A percentile compares a stretch with the other conserved stretches of the same genome.
Evolutionary conservation across 2,797 vertebrate species (phyloP).

Genomic region (Pangasius macronema): DNA sequence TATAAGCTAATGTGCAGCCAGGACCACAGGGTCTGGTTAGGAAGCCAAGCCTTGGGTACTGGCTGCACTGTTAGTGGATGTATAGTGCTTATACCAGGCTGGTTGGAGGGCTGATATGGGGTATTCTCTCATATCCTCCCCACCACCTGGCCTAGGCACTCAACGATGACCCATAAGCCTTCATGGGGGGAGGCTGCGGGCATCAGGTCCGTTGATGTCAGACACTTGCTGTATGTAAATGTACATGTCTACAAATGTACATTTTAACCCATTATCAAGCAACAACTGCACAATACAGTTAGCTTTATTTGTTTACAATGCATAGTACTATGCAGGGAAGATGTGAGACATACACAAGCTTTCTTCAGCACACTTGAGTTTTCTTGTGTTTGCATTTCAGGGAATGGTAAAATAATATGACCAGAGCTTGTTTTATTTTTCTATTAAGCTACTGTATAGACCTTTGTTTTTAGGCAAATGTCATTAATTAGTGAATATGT

Average conservation of each 20-base stretch:
- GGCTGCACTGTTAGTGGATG: constrained; percentile 60
- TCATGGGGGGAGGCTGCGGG: constrained; percentile 74
- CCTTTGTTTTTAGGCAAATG: constrained; percentile 31
- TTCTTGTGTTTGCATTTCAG: constrained; percentile 36
- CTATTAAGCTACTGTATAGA: constrained; percentile 33
- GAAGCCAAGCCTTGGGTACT: constrained; percentile 65
- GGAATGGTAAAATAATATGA: constrained; percentile 34
- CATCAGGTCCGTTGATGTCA: constrained; percentile 56
- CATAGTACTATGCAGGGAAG: constrained; percentile 42
- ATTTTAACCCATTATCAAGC: constrained; percentile 43
- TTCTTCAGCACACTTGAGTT: constrained; percentile 23
- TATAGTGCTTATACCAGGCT: constrained; percentile 22
- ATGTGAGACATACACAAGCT: constrained; percentile 20
- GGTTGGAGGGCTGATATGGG: constrained; percentile 35
- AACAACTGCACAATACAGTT: constrained; percentile 32
- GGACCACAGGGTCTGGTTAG: constrained; percentile 65
- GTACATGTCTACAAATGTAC: constrained; percentile 36
- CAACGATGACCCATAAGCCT: constrained; percentile 65
- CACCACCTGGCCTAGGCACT: constrained; percentile 52
- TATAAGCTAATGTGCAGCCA: constrained; percentile 36
- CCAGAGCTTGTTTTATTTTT: constrained; percentile 40
- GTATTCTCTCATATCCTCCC: constrained; percentile 42
- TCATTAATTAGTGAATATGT: constrained; percentile 24
- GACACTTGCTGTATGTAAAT: constrained; percentile 51
- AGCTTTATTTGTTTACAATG: constrained; percentile 44